phyloP scores from a whole-genome alignment of 2,113 vertebrate species.

The Rhagologus leucostigma region DNA sequence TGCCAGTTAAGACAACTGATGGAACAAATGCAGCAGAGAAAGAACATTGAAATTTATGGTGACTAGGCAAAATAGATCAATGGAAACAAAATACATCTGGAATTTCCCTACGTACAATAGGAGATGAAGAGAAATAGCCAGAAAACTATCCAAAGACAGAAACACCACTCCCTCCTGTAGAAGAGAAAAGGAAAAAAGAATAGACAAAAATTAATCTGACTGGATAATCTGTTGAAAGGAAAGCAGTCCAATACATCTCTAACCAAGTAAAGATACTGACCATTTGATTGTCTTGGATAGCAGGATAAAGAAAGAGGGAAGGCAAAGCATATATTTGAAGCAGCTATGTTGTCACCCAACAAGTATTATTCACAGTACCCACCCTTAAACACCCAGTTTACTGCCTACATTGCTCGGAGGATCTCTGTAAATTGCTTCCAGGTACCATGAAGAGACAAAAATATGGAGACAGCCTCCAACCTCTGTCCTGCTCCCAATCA shows the following conservation, averaged over 20 bases:
- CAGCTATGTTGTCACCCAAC: neutral
- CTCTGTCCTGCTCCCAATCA: neutral
- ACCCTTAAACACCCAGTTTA: neutral
- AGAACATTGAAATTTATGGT: conserved; percentile 19
- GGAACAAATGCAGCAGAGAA: conserved; percentile 9
- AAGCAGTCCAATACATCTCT: neutral
- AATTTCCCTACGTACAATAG: neutral
- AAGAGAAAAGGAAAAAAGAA: neutral
- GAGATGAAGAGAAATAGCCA: neutral
- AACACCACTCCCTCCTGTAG: neutral
- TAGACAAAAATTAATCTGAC: neutral
- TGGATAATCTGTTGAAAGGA: neutral
- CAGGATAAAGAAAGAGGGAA: neutral
- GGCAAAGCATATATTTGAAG: neutral
- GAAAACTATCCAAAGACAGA: neutral
- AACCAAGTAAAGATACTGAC: neutral
- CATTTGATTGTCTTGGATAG: neutral
- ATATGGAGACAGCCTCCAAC: neutral
- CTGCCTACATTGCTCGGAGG: neutral
- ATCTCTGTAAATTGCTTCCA: neutral
- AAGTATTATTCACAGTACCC: neutral
- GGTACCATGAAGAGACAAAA: neutral
- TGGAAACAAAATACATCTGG: neutral
- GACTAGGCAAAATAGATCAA: conserved; percentile 45
- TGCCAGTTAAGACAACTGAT: conserved; percentile 22